Conservation (phyloP, 2,888 invertebrate species). For the Mycalesis mineus region DNA sequence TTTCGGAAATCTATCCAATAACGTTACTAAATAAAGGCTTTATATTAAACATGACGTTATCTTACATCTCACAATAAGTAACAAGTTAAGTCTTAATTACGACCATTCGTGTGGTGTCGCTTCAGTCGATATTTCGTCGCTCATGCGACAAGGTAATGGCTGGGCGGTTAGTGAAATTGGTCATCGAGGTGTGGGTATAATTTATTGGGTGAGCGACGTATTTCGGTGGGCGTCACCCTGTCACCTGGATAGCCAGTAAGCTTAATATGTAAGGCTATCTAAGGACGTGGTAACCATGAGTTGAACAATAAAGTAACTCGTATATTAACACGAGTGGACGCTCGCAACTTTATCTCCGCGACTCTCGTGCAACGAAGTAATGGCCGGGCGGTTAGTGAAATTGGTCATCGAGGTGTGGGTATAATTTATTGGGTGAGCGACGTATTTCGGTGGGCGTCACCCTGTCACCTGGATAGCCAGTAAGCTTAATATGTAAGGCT, state of each 20-base stretch:
- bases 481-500: not conserved
- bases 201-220: slow-evolving; percentile 19
- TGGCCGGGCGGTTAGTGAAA: not conserved
- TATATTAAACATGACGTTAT: too few species aligned
- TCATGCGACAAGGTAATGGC: not conserved
- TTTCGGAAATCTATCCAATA: too few species aligned
- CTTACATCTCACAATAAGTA: not conserved
- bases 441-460: slow-evolving; percentile 20
- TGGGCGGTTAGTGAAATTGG: not conserved
- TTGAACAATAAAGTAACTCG: too few species aligned
- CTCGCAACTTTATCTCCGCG: too few species aligned
- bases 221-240: slow-evolving; percentile 23
- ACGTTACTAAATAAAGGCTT: too few species aligned
- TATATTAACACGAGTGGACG: too few species aligned
- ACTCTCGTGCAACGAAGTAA: not conserved
- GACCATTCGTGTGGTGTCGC: too few species aligned
- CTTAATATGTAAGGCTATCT: not conserved
- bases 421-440: slow-evolving; percentile 21
- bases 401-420: not conserved
- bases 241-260: slow-evolving; percentile 4
- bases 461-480: slow-evolving; percentile 11
- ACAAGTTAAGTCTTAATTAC: not conserved
- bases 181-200: slow-evolving; percentile 9
- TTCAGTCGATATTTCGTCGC: not conserved
- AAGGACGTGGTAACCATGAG: not conserved